Percentiles rank a stretch among this genome's conserved stretches.
Evolutionary conservation across 1,140 invertebrate genomes (phyloP).

Genomic region (Aphidius gifuensis): DNA sequence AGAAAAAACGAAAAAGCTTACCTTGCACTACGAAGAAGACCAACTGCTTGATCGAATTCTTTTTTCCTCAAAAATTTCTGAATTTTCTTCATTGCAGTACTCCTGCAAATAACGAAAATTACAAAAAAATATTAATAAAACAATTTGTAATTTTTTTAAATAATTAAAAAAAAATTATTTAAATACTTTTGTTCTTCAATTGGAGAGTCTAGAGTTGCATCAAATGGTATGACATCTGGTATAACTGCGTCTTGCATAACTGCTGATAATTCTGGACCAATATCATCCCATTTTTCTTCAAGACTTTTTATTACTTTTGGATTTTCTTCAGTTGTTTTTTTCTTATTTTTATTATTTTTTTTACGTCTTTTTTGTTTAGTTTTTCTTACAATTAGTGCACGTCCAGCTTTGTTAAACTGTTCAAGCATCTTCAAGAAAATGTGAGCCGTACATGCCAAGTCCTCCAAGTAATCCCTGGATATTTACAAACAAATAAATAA

Average conservation of each 20-base stretch:
- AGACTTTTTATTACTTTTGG: conserved; percentile 39
- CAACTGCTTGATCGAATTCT: conserved; percentile 73
- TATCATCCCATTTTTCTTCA: conserved; percentile 71
- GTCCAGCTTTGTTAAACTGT: conserved; percentile 68
- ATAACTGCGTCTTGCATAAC: conserved; percentile 62
- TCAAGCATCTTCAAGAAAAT: conserved; percentile 92
- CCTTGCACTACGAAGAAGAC: conserved; percentile 80
- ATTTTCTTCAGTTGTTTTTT: conserved; percentile 32
- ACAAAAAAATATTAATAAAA: conserved; percentile 16
- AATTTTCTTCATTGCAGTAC: conserved; percentile 82
- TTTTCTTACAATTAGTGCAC: conserved; percentile 73
- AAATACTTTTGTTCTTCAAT: conserved; percentile 86
- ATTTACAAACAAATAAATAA: conserved; percentile 10
- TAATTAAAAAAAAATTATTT: conserved; percentile 11
- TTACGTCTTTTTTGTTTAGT: conserved; percentile 53
- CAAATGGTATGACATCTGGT: conserved; percentile 75
- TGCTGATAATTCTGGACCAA: conserved; percentile 66
- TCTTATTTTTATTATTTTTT: conserved; percentile 55
- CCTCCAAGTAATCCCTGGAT: conserved; percentile 74
- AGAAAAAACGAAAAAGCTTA: conserved; percentile 49
- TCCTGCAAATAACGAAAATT: conserved; percentile 58
- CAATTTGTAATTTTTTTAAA: conserved; percentile 15
- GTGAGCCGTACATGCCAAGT: conserved; percentile 86
- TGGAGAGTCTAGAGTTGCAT: conserved; percentile 76
- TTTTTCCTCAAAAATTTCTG: conserved; percentile 71